Evolutionary conservation across 2,797 vertebrate species (phyloP).

Genomic region (Peromyscus nudipes): DNA sequence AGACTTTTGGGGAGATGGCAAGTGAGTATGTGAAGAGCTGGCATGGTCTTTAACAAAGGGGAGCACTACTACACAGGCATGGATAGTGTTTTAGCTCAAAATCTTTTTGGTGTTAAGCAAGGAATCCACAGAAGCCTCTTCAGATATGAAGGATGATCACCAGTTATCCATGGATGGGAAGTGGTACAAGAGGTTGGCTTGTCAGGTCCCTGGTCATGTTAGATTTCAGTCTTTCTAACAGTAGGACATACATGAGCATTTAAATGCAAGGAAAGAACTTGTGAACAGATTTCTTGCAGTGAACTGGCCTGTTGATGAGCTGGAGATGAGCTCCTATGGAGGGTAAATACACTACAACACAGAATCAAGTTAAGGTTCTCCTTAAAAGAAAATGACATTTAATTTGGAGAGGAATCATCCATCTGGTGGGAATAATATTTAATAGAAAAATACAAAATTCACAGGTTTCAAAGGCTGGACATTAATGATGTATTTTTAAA

Average conservation of each 20-base stretch:
- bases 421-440: slow-evolving; percentile 6
- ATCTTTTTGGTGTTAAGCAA: not conserved
- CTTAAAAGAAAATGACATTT: not conserved
- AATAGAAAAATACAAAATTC: slow-evolving; percentile 5
- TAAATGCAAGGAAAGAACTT: not conserved
- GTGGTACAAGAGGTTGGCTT: not conserved
- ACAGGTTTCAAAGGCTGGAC: not conserved
- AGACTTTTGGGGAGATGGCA: not conserved
- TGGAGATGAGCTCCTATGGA: not conserved
- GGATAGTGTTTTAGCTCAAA: not conserved
- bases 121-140: not conserved
- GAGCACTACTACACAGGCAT: not conserved
- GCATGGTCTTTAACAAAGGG: not conserved
- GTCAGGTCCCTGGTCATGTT: not conserved
- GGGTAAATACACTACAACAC: not conserved
- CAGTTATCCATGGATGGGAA: not conserved
- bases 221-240: slow-evolving; percentile 15
- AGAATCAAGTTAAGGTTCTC: not conserved
- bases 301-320: not conserved
- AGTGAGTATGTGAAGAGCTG: not conserved
- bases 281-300: not conserved
- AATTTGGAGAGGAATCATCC: slow-evolving; percentile 5
- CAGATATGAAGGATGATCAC: not conserved
- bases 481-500: slow-evolving; percentile 21
- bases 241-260: not conserved